phyloP scores from a whole-genome alignment of 2,797 vertebrate species.

The Chloroceryle inda region DNA sequence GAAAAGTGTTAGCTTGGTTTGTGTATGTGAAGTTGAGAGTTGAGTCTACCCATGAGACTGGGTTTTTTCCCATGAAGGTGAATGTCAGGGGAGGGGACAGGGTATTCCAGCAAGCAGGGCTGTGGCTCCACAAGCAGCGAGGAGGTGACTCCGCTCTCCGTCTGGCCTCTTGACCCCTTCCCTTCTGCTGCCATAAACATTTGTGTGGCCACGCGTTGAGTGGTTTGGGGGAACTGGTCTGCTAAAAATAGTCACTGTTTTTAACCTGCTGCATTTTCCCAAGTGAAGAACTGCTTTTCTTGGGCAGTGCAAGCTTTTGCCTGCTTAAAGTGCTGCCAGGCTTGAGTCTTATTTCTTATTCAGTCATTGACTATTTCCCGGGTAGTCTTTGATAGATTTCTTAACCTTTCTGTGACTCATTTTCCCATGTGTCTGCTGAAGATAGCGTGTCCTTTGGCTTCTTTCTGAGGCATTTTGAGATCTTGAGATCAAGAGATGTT shows the following conservation, averaged over 20 bases:
- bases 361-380: conserved; percentile 42
- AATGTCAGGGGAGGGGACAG: not conserved
- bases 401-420: conserved; percentile 62
- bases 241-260: conserved; percentile 45
- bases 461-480: not conserved
- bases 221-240: not conserved
- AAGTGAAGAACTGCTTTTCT: not conserved
- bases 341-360: conserved; percentile 1
- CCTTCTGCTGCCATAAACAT: not conserved
- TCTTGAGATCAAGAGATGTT: not conserved
- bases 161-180: not conserved
- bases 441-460: not conserved
- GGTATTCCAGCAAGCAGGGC: not conserved
- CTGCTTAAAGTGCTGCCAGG: not conserved
- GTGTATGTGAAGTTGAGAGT: not conserved
- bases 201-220: not conserved
- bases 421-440: conserved; percentile 30
- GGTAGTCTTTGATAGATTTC: conserved; percentile 44
- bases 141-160: not conserved
- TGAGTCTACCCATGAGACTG: not conserved
- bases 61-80: not conserved
- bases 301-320: not conserved
- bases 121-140: rapidly evolving
- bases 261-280: conserved; percentile 20
- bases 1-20: not conserved